Percentiles rank a stretch among this genome's conserved stretches.
phyloP scores from a whole-genome alignment of 2,888 invertebrate genomes.

The Cheilosia urbana region DNA sequence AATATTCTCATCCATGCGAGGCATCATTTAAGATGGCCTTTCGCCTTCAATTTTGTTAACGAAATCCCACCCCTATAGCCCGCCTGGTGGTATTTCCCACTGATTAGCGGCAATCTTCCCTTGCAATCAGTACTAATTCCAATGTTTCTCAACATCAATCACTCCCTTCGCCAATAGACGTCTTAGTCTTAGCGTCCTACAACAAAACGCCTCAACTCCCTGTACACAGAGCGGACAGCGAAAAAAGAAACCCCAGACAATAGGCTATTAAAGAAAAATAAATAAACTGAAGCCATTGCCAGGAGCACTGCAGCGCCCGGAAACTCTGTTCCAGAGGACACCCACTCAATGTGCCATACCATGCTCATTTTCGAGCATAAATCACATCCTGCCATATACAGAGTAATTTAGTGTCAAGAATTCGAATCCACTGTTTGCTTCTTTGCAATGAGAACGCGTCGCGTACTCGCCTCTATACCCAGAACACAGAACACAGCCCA shows the following conservation, averaged over 20 bases:
- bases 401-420: constrained; percentile 72
- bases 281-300: constrained; percentile 57
- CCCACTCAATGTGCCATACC: constrained; percentile 34
- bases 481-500: background rate
- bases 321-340: background rate
- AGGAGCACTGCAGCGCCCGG: constrained; percentile 2
- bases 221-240: background rate
- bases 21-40: too few relatives aligned
- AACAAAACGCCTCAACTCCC: background rate
- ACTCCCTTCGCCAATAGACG: background rate
- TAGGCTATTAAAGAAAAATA: constrained; percentile 67
- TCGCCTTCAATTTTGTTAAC: too few relatives aligned
- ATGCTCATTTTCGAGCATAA: constrained; percentile 48
- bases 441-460: constrained; percentile 57
- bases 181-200: background rate
- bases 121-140: too few relatives aligned
- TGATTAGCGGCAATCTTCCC: too few relatives aligned
- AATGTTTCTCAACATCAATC: background rate
- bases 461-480: constrained; percentile 9
- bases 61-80: too few relatives aligned
- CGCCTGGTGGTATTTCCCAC: too few relatives aligned
- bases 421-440: constrained; percentile 68
- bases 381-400: constrained; percentile 74
- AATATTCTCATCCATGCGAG: too few relatives aligned
- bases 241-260: constrained; percentile 43